These are phyloP conservation scores for Mustela lutreola DNA, from an alignment of 2,113 vertebrate species.

Conservation along the genomic window DNA sequence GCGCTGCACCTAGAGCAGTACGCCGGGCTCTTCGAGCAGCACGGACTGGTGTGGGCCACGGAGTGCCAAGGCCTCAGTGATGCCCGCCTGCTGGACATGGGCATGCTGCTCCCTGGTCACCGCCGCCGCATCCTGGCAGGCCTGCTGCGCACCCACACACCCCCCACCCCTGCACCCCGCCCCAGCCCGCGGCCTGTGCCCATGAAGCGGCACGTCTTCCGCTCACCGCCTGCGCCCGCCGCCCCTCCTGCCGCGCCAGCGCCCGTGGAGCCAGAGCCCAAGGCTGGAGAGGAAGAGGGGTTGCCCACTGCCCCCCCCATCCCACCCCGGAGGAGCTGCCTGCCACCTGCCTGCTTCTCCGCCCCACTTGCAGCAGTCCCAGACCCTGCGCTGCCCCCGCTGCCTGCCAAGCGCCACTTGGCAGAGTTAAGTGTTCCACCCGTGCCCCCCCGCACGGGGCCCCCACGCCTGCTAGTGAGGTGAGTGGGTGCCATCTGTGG, in stretches of 20 bases:
- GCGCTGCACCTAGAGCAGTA: conserved; percentile 95
- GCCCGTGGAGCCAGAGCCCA: rapidly evolving
- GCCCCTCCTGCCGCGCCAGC: not conserved
- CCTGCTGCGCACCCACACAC: conserved; percentile 87
- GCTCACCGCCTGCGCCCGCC: not conserved
- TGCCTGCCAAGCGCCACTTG: conserved; percentile 88
- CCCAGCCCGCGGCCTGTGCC: conserved; percentile 86
- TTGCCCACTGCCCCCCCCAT: conserved; percentile 89
- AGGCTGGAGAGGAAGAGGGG: rapidly evolving
- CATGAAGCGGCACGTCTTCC: conserved; percentile 90
- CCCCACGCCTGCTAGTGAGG: conserved; percentile 69
- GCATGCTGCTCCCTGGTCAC: conserved; percentile 93
- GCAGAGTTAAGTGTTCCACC: conserved; percentile 76
- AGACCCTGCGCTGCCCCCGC: conserved; percentile 79
- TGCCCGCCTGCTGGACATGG: conserved; percentile 88
- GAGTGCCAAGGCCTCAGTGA: conserved; percentile 90
- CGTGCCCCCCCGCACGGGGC: conserved; percentile 77
- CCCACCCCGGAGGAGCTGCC: conserved; percentile 90
- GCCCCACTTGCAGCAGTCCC: not conserved
- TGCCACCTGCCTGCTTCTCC: conserved; percentile 88
- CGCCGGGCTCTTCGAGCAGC: conserved; percentile 86
- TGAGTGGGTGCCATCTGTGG: conserved; percentile 68
- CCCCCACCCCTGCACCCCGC: not conserved
- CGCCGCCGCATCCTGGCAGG: conserved; percentile 93
- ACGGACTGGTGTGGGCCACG: conserved; percentile 83